A percentile compares a stretch with the other conserved stretches of the same genome.
Conservation (phyloP, 2,888 invertebrate genomes). For the Heteromyza rotundicornis region DNA sequence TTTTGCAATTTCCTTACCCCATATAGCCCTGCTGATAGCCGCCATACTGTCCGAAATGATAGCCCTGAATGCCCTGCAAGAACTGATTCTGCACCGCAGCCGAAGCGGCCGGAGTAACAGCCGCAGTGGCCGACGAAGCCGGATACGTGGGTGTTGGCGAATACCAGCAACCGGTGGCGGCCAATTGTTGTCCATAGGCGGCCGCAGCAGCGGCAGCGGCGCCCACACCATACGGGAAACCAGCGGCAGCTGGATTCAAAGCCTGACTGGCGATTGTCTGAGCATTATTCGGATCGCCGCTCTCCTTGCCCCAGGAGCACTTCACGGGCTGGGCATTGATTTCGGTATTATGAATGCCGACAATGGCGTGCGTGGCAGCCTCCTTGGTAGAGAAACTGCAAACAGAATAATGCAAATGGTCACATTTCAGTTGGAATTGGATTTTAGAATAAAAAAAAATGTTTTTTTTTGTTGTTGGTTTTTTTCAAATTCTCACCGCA, state of each 20-base stretch:
- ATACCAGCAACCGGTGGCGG: conserved; percentile 86
- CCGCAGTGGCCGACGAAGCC: conserved; percentile 65
- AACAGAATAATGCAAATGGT: neutral
- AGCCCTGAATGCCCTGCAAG: conserved; percentile 87
- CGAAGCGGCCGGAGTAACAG: conserved; percentile 71
- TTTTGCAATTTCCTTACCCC: too few species aligned
- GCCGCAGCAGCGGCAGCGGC: conserved; percentile 62
- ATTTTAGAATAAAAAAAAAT: conserved; percentile 11
- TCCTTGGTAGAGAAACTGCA: conserved; percentile 97
- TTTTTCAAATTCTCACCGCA: conserved; percentile 74
- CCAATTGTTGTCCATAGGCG: conserved; percentile 80
- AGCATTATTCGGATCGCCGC: conserved; percentile 88
- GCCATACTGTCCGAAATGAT: conserved; percentile 84
- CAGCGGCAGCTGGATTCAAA: conserved; percentile 63
- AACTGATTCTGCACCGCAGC: conserved; percentile 84
- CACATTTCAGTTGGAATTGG: neutral
- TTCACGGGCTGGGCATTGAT: conserved; percentile 96
- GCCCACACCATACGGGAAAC: conserved; percentile 66
- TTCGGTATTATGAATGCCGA: conserved; percentile 96
- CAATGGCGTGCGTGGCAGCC: conserved; percentile 97
- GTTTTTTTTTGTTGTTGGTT: neutral
- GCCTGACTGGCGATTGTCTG: conserved; percentile 72
- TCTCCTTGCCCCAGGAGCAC: conserved; percentile 99
- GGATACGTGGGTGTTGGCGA: conserved; percentile 76
- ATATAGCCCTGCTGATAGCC: conserved; percentile 93